Evolutionary conservation across 2,888 invertebrate genomes (phyloP).

Genomic region (Phaedon cochleariae): DNA sequence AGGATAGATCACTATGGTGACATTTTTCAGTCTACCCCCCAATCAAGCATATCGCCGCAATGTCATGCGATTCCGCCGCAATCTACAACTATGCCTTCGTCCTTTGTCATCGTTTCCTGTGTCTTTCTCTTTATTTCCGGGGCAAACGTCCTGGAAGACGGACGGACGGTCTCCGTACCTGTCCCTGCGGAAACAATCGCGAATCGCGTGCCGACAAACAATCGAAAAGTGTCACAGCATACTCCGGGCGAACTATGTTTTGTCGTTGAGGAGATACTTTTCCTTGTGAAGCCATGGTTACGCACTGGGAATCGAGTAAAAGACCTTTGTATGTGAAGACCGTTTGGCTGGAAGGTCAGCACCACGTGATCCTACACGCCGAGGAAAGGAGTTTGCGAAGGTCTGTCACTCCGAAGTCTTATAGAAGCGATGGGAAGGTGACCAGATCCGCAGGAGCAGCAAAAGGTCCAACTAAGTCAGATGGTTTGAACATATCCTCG

Average conservation of each 20-base stretch:
- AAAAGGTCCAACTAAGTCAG: conserved; percentile 19
- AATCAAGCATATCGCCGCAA: background rate
- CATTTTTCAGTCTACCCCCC: no score
- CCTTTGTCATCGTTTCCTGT: conserved; percentile 2
- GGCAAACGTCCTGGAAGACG: conserved; percentile 50
- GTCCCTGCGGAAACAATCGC: conserved; percentile 42
- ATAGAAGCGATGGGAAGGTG: conserved; percentile 17
- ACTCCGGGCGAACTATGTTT: background rate
- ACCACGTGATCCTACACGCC: conserved; percentile 69
- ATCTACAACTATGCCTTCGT: background rate
- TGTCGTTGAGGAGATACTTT: background rate
- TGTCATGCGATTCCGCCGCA: conserved; percentile 11
- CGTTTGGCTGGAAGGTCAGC: conserved; percentile 76
- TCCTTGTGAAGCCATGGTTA: conserved; percentile 54
- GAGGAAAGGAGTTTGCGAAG: conserved; percentile 17
- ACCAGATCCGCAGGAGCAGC: no score
- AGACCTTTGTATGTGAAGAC: conserved; percentile 67
- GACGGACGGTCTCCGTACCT: conserved; percentile 55
- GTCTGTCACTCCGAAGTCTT: conserved; percentile 4
- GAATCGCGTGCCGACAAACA: conserved; percentile 26
- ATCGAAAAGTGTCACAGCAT: no score
- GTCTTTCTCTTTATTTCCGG: conserved; percentile 52
- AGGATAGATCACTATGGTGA: no score
- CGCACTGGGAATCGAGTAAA: conserved; percentile 68
- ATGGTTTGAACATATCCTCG: conserved; percentile 47